Evolutionary conservation across 2,888 invertebrate species (phyloP).

Genomic region (Stenurella melanura): DNA sequence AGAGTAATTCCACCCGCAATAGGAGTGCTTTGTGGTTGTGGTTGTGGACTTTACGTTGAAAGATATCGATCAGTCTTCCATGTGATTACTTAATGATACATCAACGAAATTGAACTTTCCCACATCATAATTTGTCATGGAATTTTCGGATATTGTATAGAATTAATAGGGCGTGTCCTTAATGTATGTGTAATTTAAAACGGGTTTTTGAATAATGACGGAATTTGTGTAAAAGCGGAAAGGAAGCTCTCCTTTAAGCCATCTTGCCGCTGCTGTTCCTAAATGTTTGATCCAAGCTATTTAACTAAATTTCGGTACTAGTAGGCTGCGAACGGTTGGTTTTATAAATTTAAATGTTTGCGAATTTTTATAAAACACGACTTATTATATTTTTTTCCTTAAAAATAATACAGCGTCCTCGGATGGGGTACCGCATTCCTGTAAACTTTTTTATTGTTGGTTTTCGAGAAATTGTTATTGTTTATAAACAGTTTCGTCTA

Average conservation of each 20-base stretch:
- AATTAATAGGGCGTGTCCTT: conserved; percentile 34
- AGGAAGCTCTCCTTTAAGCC: conserved; percentile 21
- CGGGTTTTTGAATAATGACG: conserved; percentile 21
- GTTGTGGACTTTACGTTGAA: conserved; percentile 35
- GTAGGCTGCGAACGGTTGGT: not conserved
- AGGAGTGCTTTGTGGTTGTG: conserved; percentile 39
- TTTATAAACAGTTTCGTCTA: too few species aligned
- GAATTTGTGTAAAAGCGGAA: conserved; percentile 10
- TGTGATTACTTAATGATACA: conserved; percentile 51
- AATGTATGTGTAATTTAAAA: conserved; percentile 15
- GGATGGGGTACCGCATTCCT: too few species aligned
- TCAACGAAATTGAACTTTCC: conserved; percentile 47
- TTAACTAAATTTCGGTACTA: conserved; percentile 9
- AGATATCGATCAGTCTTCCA: conserved; percentile 49
- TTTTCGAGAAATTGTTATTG: too few species aligned
- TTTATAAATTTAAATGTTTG: not conserved
- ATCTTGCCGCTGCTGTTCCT: conserved; percentile 23
- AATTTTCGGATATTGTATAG: conserved; percentile 27
- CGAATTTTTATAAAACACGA: not conserved
- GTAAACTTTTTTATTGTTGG: too few species aligned
- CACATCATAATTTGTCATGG: conserved; percentile 42
- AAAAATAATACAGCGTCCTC: too few species aligned
- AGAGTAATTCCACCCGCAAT: conserved; percentile 50
- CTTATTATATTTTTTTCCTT: not conserved
- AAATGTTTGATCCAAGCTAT: conserved; percentile 14